These are phyloP conservation scores for Lepidurus apus DNA, from an alignment of 1,140 invertebrate genomes.

Conservation along the genomic window DNA sequence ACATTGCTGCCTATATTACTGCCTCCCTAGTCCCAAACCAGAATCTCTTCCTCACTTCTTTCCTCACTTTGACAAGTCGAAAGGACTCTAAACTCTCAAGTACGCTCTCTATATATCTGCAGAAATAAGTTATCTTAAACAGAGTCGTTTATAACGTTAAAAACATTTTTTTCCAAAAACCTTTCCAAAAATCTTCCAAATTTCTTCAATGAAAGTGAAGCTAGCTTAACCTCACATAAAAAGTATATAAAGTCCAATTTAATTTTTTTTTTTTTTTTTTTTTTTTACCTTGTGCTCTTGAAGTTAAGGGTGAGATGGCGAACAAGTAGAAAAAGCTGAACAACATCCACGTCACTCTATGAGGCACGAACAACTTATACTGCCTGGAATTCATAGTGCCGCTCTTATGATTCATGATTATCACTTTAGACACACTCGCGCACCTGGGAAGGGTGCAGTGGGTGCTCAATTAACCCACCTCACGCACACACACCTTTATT, in stretches of 20 bases:
- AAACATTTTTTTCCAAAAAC: too few species aligned
- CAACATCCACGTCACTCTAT: slow-evolving; percentile 6
- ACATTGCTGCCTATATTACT: too few species aligned
- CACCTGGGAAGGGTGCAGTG: background rate
- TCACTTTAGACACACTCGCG: background rate
- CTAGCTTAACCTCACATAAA: too few species aligned
- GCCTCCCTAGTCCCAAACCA: too few species aligned
- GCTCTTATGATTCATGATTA: slow-evolving; percentile 1
- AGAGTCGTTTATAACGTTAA: too few species aligned
- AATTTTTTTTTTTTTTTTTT: background rate
- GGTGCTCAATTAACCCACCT: background rate
- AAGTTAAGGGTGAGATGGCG: background rate
- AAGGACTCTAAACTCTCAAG: too few species aligned
- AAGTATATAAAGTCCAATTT: background rate
- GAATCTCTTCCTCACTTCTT: too few species aligned
- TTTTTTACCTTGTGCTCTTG: slow-evolving; percentile 7
- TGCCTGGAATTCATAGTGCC: background rate
- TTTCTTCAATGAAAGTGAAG: too few species aligned
- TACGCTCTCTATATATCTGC: too few species aligned
- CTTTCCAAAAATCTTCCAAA: too few species aligned
- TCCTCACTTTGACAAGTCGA: too few species aligned
- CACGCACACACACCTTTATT: background rate
- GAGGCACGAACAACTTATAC: slow-evolving; percentile 8
- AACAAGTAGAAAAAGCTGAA: slow-evolving; percentile 5
- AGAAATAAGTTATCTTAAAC: too few species aligned